These are phyloP conservation scores for Scaptodrosophila lebanonensis DNA, from an alignment of 1,140 invertebrate genomes.

Conservation along the genomic window DNA sequence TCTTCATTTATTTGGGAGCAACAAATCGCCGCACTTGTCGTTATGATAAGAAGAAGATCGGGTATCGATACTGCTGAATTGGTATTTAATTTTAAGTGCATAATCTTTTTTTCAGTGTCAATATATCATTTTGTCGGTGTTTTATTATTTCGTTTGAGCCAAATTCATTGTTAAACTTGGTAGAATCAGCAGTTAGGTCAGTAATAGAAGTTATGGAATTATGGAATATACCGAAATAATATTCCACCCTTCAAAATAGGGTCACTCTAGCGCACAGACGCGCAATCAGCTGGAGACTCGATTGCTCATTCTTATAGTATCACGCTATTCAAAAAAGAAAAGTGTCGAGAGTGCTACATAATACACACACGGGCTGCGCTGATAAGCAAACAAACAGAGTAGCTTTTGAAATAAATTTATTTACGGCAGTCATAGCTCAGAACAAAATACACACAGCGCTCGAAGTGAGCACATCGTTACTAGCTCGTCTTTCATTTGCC, in stretches of 20 bases:
- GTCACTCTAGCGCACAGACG: constrained; percentile 2
- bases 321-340: constrained; percentile 9
- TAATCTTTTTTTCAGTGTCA: no score
- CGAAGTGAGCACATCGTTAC: constrained; percentile 49
- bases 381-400: constrained; percentile 49
- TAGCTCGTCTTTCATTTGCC: constrained; percentile 4
- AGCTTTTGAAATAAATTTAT: constrained; percentile 53
- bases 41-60: constrained; percentile 35
- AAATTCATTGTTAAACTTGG: no score
- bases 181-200: no score
- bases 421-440: constrained; percentile 17
- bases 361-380: constrained; percentile 15
- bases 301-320: no score
- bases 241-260: no score
- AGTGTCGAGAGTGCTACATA: no score
- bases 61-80: constrained; percentile 18
- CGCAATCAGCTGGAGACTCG: constrained; percentile 20
- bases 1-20: constrained; percentile 27
- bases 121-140: no score
- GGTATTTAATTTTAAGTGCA: no score
- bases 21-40: constrained; percentile 45
- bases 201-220: no score
- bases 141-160: no score
- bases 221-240: no score
- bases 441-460: constrained; percentile 45